A percentile compares a stretch with the other conserved stretches of the same genome.
Conservation (phyloP, 2,797 vertebrate genomes). For the Nannoperca obscura region DNA sequence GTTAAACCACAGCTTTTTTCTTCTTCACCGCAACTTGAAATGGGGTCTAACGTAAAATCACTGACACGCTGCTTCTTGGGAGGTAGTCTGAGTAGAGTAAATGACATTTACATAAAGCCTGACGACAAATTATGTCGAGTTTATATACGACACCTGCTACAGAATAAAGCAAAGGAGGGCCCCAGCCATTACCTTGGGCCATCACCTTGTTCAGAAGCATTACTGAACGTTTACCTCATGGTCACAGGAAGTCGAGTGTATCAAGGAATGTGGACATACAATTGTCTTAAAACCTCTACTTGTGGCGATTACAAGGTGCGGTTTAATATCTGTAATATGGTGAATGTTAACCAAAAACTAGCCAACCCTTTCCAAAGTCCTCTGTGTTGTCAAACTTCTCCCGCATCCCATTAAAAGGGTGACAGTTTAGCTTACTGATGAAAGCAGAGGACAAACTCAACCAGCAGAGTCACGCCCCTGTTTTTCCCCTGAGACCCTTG, state of each 20-base stretch:
- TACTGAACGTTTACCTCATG: constrained; percentile 41
- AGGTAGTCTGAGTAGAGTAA: neutral
- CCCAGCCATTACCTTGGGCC: constrained; percentile 41
- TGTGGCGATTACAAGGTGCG: neutral
- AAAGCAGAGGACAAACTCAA: constrained; percentile 23
- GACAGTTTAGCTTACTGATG: constrained; percentile 11
- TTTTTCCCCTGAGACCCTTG: constrained; percentile 10
- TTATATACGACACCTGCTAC: constrained; percentile 20
- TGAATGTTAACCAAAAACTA: constrained; percentile 6
- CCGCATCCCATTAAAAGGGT: constrained; percentile 18
- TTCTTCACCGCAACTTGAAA: constrained; percentile 1
- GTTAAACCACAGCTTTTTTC: constrained; percentile 3
- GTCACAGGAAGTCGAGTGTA: constrained; percentile 31
- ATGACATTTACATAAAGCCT: constrained; percentile 26
- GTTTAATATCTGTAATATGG: neutral
- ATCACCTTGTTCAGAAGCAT: constrained; percentile 23
- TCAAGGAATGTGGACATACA: constrained; percentile 15
- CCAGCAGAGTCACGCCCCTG: constrained; percentile 25
- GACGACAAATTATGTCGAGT: constrained; percentile 5
- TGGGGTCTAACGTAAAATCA: constrained; percentile 9
- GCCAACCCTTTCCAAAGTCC: neutral
- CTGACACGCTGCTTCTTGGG: constrained; percentile 1
- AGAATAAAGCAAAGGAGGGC: constrained; percentile 13
- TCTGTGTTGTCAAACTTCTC: constrained; percentile 9
- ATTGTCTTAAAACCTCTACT: constrained; percentile 13